Conservation (phyloP, 1,140 invertebrate genomes). For the Potamilus streckersoni region DNA sequence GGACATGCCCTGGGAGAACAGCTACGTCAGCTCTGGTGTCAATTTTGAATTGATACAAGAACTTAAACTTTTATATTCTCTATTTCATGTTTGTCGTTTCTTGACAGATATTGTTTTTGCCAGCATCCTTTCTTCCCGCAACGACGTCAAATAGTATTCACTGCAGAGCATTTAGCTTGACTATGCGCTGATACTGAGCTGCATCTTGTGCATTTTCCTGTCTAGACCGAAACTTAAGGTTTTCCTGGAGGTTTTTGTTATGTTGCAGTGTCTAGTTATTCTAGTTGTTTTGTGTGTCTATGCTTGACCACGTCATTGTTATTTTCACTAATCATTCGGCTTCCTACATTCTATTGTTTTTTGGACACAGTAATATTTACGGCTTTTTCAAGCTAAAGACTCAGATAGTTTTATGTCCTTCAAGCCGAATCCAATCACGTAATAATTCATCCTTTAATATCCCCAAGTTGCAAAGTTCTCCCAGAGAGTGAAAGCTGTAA, state of each 20-base stretch:
- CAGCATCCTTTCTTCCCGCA: background rate
- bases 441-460: background rate
- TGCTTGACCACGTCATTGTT: background rate
- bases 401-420: background rate
- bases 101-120: background rate
- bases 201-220: background rate
- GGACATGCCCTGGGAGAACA: conserved; percentile 8
- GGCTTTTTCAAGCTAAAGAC: background rate
- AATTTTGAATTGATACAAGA: conserved; percentile 6
- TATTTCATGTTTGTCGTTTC: background rate
- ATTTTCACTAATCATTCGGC: background rate
- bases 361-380: background rate
- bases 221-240: background rate
- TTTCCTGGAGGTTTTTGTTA: too few relatives aligned
- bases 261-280: background rate
- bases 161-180: too few relatives aligned
- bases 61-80: background rate
- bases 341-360: background rate
- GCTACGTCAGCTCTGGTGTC: conserved; percentile 33
- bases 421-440: background rate
- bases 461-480: background rate
- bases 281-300: background rate
- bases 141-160: background rate
- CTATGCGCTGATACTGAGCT: background rate
- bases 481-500: background rate